phyloP scores from a whole-genome alignment of 2,113 vertebrate species.

The Dicrurus megarhynchus region DNA sequence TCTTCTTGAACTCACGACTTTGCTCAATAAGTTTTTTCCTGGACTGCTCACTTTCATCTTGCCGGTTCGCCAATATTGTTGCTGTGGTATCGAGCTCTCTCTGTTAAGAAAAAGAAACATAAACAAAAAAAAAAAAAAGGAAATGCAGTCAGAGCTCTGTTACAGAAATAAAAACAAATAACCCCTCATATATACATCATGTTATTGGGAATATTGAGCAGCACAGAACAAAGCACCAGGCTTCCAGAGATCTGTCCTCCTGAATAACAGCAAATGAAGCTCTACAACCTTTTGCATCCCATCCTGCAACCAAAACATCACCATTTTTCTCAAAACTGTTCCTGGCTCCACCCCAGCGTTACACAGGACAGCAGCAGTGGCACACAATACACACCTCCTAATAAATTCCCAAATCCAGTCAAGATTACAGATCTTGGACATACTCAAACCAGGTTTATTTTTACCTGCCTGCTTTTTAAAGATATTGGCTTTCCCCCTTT shows the following conservation, averaged over 20 bases:
- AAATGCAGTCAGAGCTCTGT: not conserved
- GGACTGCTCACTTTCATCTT: constrained; percentile 98
- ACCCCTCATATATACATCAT: accelerated
- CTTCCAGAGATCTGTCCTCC: not conserved
- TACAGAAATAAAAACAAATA: not conserved
- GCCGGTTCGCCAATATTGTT: constrained; percentile 95
- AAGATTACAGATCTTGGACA: not conserved
- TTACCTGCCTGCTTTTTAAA: not conserved
- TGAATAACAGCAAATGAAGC: not conserved
- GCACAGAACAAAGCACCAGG: not conserved
- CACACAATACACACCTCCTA: not conserved
- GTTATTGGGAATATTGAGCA: not conserved
- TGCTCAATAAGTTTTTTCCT: constrained; percentile 98
- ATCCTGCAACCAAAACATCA: not conserved
- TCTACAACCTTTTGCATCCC: not conserved
- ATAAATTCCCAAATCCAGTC: not conserved
- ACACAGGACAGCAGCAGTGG: not conserved
- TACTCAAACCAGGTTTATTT: not conserved
- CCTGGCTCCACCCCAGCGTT: not conserved
- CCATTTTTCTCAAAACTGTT: not conserved
- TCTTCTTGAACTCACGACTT: constrained; percentile 99
- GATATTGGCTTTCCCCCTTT: not conserved
- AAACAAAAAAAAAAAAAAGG: not conserved
- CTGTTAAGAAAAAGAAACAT: constrained; percentile 70
- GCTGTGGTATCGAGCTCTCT: constrained; percentile 97